Base-by-base conservation (phyloP, 2,888 invertebrate genomes). In the Melanotus villosus region DNA sequence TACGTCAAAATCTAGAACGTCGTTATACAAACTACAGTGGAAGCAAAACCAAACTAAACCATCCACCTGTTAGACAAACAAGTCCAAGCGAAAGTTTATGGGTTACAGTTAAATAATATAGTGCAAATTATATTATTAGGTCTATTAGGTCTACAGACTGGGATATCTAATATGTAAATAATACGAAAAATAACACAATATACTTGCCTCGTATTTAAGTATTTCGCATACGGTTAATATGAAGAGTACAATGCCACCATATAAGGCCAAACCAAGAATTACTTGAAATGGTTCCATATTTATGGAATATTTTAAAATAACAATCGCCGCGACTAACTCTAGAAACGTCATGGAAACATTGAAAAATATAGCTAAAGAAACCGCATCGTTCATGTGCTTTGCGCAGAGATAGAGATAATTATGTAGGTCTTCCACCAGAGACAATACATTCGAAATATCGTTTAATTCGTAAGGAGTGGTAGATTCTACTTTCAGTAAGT, bases 321-420 rank as follows among this genome's bases (percentile, higher is more conserved):
- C 64, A 1, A 56, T 18, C 6, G 45, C n/a, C 1, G 32, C 16
- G 3, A 64, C 19, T 1, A 64, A 23, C 7, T 64, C 64, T 30
- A 54, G 32, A 64, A 64, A 64, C 2, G 64, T 64, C 0, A 56
- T 34, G 7, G 56, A 16, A 21, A 56, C 7, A 26, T 56, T 56
- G 14, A 12, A 45, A 10, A 64, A 45, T 9, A 64, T 45, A 1
- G 56, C 19, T 9, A 64, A 12, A 2, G 43, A 14, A 32, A 64
- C 56, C 9, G 41, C 32, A 1, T 1, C 0, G 2, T 18, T 34
- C 2, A 36, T 64, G 16, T 56, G n/a, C 14, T 14, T 26, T 6
- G 41, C 6, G 12, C 43, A 21, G n/a, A 56, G 41, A 23, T 12
- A 64, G 2, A 38, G 36, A n/a, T 45, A 14, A 14, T 41, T 45